Percentiles rank a stretch among this genome's conserved stretches.
phyloP scores from a whole-genome alignment of 2,797 vertebrate species.

The Lacerta viridis region DNA sequence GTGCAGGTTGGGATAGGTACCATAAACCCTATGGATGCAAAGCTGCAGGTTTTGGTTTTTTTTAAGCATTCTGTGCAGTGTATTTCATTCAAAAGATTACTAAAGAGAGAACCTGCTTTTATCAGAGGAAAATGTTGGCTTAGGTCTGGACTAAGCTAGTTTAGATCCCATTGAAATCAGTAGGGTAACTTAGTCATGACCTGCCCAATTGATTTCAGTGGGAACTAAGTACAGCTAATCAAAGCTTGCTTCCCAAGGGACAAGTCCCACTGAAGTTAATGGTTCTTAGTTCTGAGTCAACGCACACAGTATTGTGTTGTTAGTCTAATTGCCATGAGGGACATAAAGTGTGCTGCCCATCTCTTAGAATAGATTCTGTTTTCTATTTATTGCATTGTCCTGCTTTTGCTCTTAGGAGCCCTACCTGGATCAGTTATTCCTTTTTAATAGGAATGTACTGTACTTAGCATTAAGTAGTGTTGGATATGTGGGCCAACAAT shows the following conservation, averaged over 20 bases:
- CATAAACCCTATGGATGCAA: no score
- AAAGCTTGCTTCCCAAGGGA: background rate
- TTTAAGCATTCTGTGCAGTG: background rate
- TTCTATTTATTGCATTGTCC: background rate
- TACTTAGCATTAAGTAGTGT: conserved; percentile 6
- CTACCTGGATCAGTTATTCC: background rate
- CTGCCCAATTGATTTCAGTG: background rate
- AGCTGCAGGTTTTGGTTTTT: background rate
- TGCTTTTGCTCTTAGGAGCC: background rate
- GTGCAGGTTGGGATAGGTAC: background rate
- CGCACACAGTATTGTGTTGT: background rate
- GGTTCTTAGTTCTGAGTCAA: background rate
- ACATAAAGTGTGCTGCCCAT: background rate
- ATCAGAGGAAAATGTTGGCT: background rate
- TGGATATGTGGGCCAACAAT: background rate
- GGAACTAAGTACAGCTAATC: background rate
- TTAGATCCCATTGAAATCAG: background rate
- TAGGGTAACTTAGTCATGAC: background rate
- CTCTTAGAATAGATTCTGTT: background rate
- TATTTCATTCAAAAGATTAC: background rate
- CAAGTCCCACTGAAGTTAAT: background rate
- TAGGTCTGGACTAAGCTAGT: background rate
- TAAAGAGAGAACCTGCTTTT: background rate
- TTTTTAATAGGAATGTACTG: background rate
- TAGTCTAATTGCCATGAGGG: background rate